These are phyloP conservation scores for Aromia moschata DNA, from an alignment of 2,888 invertebrate species.

Conservation along the genomic window DNA sequence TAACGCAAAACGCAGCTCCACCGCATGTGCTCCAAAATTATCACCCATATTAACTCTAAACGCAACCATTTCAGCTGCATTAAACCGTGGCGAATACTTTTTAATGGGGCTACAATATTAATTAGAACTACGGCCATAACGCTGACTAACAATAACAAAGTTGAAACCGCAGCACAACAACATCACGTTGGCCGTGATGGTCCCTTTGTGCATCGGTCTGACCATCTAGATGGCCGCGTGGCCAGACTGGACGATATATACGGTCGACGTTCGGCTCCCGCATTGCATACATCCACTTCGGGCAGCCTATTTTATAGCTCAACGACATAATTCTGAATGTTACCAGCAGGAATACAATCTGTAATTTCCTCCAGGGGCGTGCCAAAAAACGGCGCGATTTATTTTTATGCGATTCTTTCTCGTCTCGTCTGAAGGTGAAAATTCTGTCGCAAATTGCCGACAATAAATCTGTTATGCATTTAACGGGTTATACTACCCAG, in stretches of 20 bases:
- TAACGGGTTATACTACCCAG: no score
- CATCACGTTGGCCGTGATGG: constrained; percentile 28
- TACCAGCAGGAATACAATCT: constrained; percentile 20
- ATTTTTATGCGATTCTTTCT: no score
- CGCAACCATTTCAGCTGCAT: constrained; percentile 7
- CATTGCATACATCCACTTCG: constrained; percentile 22
- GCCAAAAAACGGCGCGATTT: constrained; percentile 8
- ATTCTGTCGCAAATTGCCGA: no score
- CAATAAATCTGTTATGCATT: no score
- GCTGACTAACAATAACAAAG: constrained; percentile 28
- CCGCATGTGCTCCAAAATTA: not conserved
- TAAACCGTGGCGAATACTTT: constrained; percentile 16
- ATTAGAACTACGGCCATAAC: constrained; percentile 23
- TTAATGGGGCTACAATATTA: constrained; percentile 20
- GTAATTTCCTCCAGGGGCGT: constrained; percentile 23
- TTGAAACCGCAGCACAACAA: constrained; percentile 31
- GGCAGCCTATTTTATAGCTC: constrained; percentile 24
- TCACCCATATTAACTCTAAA: not conserved
- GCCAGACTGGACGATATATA: constrained; percentile 20
- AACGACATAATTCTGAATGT: constrained; percentile 26
- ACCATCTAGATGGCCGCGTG: constrained; percentile 19
- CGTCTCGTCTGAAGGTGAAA: no score
- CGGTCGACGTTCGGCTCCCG: constrained; percentile 20
- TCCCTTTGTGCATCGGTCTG: constrained; percentile 22
- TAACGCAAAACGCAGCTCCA: no score